Conservation (phyloP, 2,113 vertebrate genomes). For the Beaufortia kweichowensis region DNA sequence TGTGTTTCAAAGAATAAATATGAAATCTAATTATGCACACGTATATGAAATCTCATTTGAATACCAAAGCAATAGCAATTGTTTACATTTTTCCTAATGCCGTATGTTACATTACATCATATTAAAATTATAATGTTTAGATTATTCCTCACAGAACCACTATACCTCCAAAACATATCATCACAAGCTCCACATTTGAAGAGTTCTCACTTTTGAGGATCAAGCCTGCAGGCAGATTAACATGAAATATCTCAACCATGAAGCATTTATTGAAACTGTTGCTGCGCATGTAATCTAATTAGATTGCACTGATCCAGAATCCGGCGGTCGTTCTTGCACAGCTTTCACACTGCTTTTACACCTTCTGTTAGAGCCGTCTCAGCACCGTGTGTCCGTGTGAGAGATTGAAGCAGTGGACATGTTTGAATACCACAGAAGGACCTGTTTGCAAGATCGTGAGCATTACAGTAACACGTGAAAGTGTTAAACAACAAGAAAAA, state of each 20-base stretch:
- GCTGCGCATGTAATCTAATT: constrained; percentile 45
- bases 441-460: constrained; percentile 58
- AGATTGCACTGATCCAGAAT: constrained; percentile 28
- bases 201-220: background rate
- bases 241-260: constrained; percentile 30
- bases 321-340: constrained; percentile 20
- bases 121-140: background rate
- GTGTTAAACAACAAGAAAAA: constrained; percentile 53
- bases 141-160: background rate
- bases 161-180: background rate
- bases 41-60: constrained; percentile 10
- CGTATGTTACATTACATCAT: background rate
- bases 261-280: constrained; percentile 38
- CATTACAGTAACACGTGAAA: constrained; percentile 59
- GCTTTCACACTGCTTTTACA: constrained; percentile 32
- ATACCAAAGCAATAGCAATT: background rate
- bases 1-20: background rate
- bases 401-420: constrained; percentile 41
- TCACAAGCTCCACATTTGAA: background rate
- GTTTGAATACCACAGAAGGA: constrained; percentile 61
- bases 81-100: background rate
- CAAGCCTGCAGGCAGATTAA: background rate
- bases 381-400: constrained; percentile 47
- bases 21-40: background rate
- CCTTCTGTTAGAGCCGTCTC: constrained; percentile 42